Evolutionary conservation across 2,797 vertebrate genomes (phyloP).

Genomic region (Xyrichtys novacula): DNA sequence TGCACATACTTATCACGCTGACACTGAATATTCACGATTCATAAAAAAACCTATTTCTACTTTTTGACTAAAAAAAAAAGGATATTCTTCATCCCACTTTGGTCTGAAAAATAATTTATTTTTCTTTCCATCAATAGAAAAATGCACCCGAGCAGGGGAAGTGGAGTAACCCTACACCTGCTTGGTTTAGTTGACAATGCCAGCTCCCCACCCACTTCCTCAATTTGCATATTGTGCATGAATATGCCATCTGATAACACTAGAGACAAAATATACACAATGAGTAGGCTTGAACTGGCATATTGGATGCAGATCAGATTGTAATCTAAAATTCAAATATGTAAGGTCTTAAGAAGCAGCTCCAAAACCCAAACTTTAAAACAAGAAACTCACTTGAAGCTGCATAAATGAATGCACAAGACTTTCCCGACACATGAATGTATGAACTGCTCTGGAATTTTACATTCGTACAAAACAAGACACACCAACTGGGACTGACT

Average conservation of each 20-base stretch:
- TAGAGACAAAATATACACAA: conserved; percentile 44
- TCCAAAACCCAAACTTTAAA: not conserved
- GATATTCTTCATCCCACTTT: not conserved
- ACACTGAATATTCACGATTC: no score
- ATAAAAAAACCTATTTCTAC: not conserved
- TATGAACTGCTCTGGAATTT: not conserved
- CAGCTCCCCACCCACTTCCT: conserved; percentile 37
- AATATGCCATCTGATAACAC: conserved; percentile 45
- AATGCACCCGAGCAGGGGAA: conserved; percentile 14
- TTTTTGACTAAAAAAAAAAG: not conserved
- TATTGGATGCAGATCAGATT: conserved; percentile 20
- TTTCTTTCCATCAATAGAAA: not conserved
- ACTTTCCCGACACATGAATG: not conserved
- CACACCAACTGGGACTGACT: not conserved
- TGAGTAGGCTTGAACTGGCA: not conserved
- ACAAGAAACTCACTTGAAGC: not conserved
- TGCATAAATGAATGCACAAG: not conserved
- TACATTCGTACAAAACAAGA: not conserved
- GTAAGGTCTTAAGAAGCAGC: conserved; percentile 6
- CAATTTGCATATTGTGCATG: conserved; percentile 56
- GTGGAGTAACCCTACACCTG: conserved; percentile 36
- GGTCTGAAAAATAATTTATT: not conserved
- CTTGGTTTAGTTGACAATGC: conserved; percentile 37
- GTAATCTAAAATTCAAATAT: conserved; percentile 12
- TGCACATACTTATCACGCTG: no score